These are phyloP conservation scores for Gymnobelideus leadbeateri DNA, from an alignment of 2,113 vertebrate genomes.

Conservation along the genomic window DNA sequence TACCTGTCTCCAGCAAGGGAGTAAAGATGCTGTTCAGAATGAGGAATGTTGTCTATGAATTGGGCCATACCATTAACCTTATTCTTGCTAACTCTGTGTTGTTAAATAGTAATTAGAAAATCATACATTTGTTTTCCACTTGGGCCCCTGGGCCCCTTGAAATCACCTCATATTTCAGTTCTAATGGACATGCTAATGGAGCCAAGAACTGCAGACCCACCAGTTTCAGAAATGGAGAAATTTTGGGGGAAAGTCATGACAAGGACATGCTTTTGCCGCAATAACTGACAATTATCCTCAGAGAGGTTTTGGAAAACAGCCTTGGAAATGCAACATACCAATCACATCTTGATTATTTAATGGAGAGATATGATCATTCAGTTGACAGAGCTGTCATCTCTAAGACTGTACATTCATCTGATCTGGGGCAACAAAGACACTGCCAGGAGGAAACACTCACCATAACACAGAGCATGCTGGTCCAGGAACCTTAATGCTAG, in stretches of 20 bases:
- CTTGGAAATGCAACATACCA: slow-evolving; percentile 81
- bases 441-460: slow-evolving; percentile 4
- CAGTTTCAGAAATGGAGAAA: slow-evolving; percentile 64
- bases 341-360: slow-evolving; percentile 84
- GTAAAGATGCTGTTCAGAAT: slow-evolving; percentile 15
- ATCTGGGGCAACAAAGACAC: slow-evolving; percentile 53
- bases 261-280: slow-evolving; percentile 79
- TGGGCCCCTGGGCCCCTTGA: slow-evolving; percentile 9
- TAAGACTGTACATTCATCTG: slow-evolving; percentile 77
- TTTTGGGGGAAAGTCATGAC: slow-evolving; percentile 74
- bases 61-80: slow-evolving; percentile 24
- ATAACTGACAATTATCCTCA: slow-evolving; percentile 85
- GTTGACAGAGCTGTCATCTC: slow-evolving; percentile 75
- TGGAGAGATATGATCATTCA: slow-evolving; percentile 78
- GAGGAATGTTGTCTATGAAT: background rate
- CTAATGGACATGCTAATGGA: slow-evolving; percentile 57
- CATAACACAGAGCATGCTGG: background rate
- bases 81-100: slow-evolving; percentile 29
- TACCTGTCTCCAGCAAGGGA: background rate
- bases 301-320: slow-evolving; percentile 80
- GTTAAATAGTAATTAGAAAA: slow-evolving; percentile 57
- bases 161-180: slow-evolving; percentile 47
- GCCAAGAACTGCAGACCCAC: slow-evolving; percentile 47
- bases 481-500: background rate
- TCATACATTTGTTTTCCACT: slow-evolving; percentile 56